Evolutionary conservation across 1,140 invertebrate genomes (phyloP), one percentile per base, ranked within the genome.

Genomic region (Akabosia matsudoensis): DNA sequence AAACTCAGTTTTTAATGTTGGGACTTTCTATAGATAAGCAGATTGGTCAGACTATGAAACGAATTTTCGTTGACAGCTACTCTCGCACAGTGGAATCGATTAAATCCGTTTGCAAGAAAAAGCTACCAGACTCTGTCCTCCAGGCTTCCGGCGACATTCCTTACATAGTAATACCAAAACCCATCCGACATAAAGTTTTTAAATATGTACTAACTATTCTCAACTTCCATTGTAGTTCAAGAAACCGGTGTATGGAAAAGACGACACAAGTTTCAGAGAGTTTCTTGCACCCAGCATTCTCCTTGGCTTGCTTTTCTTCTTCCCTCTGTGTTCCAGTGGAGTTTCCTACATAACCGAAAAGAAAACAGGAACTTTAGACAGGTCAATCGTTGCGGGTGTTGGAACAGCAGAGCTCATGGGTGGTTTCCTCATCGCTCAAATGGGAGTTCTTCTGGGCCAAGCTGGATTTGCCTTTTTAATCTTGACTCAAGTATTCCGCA

Each of bases 271-370:
- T 74, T 97, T 97, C 83, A 96, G 93, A 0, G 93, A 97, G 85
- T 98, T 97, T 85, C 95, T 97, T 76, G 94, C 95, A 33, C 95
- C 95, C 31, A 95, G 95, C 80, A 92, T 97, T 72, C 95, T 97
- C 83, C 86, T 97, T 78, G 96, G 93, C 0, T 33, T 73, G 1
- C 18, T 76, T 0, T 75, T 70, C 34, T 77, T 77, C 56, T 77
- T 74, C 28, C 70, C 76, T 31, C 33, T 77, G 34, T 73, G 71
- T 18, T 45, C 72, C n/a, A 73, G 76, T 52, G 71, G 70, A 0
- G 33, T 77, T 45, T 30, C 71, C 0, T 77, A 77, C 28, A 77
- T 77, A 33, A n/a, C 71, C 0, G 76, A 77, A 18, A 77, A 74
- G 22, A 73, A 70, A 33, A 28, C 31, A 1, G 76, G 76, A 52